phyloP scores from a whole-genome alignment of 1,140 invertebrate genomes.

The Acromyrmex echinatior region DNA sequence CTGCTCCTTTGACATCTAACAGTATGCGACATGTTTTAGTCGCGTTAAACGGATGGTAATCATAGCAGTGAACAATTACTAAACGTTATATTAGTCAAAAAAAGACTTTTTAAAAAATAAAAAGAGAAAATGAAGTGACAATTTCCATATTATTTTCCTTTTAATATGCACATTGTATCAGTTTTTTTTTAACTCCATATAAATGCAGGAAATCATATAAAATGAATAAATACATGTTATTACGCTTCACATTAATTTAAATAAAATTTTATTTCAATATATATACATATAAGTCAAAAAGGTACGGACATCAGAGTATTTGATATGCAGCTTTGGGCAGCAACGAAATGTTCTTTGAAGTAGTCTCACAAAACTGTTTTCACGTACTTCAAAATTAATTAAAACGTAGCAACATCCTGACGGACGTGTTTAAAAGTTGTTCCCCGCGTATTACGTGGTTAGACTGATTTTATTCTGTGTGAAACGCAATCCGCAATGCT shows the following conservation, averaged over 20 bases:
- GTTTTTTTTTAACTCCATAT: neutral
- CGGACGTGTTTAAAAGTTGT: constrained; percentile 50
- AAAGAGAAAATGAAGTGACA: neutral
- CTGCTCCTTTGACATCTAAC: no score
- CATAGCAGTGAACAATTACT: neutral
- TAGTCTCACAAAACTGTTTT: constrained; percentile 42
- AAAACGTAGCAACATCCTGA: constrained; percentile 36
- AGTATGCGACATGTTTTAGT: neutral
- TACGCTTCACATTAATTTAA: neutral
- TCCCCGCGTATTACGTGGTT: neutral
- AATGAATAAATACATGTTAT: neutral
- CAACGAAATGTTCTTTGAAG: constrained; percentile 17
- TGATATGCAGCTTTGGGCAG: constrained; percentile 19
- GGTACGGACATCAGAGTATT: neutral
- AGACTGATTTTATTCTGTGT: constrained; percentile 39
- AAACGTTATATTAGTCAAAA: neutral
- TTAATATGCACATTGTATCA: neutral
- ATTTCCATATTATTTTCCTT: neutral
- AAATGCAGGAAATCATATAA: neutral
- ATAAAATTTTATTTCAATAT: neutral
- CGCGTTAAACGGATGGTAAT: constrained; percentile 29
- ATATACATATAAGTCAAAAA: neutral
- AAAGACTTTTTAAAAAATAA: neutral
- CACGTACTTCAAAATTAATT: constrained; percentile 49
- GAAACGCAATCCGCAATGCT: constrained; percentile 35